Conservation (phyloP, 2,113 vertebrate species). For the Bos indicus region DNA sequence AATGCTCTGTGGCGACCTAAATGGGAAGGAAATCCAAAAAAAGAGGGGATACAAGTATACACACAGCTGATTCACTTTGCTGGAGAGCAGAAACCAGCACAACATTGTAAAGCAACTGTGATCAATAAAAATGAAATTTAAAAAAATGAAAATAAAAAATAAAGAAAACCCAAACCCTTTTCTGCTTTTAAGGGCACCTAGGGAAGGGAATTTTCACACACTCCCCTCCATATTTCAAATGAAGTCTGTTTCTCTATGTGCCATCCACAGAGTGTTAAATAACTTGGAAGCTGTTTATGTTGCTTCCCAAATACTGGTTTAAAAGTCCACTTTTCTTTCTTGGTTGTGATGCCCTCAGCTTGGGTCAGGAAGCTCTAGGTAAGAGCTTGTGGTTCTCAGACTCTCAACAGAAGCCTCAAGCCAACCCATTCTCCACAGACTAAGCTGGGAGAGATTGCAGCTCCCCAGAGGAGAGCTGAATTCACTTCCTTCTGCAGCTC, state of each 20-base stretch:
- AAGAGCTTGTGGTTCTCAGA: fast-evolving
- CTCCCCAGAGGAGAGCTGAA: neutral
- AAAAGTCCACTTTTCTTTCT: neutral
- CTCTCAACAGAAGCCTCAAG: neutral
- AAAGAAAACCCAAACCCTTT: neutral
- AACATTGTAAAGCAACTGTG: neutral
- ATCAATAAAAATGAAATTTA: neutral
- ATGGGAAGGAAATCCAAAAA: neutral
- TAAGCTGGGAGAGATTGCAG: neutral
- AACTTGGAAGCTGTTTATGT: neutral
- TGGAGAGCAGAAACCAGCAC: neutral
- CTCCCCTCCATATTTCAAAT: neutral
- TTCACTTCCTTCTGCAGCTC: neutral
- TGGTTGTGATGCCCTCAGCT: neutral
- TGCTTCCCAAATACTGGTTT: neutral
- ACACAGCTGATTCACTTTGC: neutral
- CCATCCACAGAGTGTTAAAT: neutral
- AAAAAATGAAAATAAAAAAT: neutral
- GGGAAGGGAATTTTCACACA: neutral
- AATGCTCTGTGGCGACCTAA: neutral
- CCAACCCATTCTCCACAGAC: neutral
- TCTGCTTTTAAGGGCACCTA: neutral
- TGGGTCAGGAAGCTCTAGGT: too few relatives aligned
- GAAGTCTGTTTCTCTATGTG: neutral
- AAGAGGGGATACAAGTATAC: neutral